Base-by-base conservation (phyloP, 2,113 vertebrate species). In the Taurulus bubalis region DNA sequence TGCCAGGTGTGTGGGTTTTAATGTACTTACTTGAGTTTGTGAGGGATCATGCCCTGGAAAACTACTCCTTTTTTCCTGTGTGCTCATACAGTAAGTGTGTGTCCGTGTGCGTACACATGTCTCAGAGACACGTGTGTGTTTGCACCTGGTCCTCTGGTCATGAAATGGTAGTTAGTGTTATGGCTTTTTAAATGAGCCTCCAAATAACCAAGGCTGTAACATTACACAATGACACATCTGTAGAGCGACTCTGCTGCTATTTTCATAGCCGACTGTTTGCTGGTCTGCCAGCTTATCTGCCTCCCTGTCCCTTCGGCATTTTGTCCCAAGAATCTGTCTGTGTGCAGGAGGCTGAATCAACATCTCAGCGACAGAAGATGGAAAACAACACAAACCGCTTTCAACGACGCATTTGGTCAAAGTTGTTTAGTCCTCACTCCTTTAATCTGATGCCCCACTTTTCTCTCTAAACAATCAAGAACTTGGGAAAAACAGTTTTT, bases 151-250 rank as follows among this genome's bases (percentile, higher is more conserved):
- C 75, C 18, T 32, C 30, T n/a, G 10, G 72, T 87, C 78, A 70
- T 92, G 77, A 93, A 91, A 83, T 5, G n/a, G 38, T 63, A 74
- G 75, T 92, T 86, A 87, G 66, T 34, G 65, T 65, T 83, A 92
- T 88, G 62, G 47, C 62, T 90, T 91, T 34, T 89, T 81, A 86
- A 93, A 89, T 73, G 67, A 88, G 72, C 69, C 77, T 70, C 79
- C 71, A 75, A 86, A 83, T 22, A 11, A 77, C 34, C 51, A 0
- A 67, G 56, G 73, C 81, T 77, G 59, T 79, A 79, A 84, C 68
- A 58, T 79, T 77, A 70, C 87, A 83, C 78, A 88, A 56, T 80
- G 72, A 82, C 72, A 56, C 72, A 64, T 83, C 71, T 63, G 63
- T 56, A 77, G n/a, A 49, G 73, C 34, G 78, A 53, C 70, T 66